Evolutionary conservation across 2,797 vertebrate species (phyloP), one percentile per base, ranked within the genome.

Genomic region (Hydrocynus forskahlii): DNA sequence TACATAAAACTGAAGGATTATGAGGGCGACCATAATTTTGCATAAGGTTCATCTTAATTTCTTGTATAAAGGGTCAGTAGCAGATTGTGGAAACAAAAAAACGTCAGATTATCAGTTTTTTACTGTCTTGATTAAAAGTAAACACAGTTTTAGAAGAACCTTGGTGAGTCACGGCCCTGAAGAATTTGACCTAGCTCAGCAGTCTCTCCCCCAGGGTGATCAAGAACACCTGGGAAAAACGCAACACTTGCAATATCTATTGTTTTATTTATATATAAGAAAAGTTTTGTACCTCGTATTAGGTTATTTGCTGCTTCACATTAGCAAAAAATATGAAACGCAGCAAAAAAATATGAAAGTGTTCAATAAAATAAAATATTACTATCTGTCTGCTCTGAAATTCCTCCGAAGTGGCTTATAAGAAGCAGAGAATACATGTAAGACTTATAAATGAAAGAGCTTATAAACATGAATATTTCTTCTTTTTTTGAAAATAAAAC

Each of bases 341-440:
- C 43, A n/a, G 4, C 29, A 35, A 43, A 1, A 67, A 67, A n/a
- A 66, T 66, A 19, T 17, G 16, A 38, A 9, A 1, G 7, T 21
- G n/a, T 21, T 21, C 55, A 59, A 59, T n/a, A 21, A 59, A 59
- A 59, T n/a, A 60, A 66, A 66, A 66, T 63, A 43, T 68, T 2
- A 9, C n/a, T 43, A 21, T 17, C 10, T 23, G 67, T 66, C 63
- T 66, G 35, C 5, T 66, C 1, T 13, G 38, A 52, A 14, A 52
- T 52, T 52, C 48, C 13, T 4, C 5, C 48, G 12, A 21, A 2
- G 25, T 12, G 59, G 12, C 54, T 57, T 25, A 12, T 57, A 57
- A 57, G 3, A 21, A 13, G 21, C 7, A 60, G 21, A 23, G 0
- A 60, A 60, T 60, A 13, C 12, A 60, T 25, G 4, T 7, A 57